These are phyloP conservation scores for Pseudotriccus pelzelni DNA, from an alignment of 2,797 vertebrate genomes.

Conservation along the genomic window DNA sequence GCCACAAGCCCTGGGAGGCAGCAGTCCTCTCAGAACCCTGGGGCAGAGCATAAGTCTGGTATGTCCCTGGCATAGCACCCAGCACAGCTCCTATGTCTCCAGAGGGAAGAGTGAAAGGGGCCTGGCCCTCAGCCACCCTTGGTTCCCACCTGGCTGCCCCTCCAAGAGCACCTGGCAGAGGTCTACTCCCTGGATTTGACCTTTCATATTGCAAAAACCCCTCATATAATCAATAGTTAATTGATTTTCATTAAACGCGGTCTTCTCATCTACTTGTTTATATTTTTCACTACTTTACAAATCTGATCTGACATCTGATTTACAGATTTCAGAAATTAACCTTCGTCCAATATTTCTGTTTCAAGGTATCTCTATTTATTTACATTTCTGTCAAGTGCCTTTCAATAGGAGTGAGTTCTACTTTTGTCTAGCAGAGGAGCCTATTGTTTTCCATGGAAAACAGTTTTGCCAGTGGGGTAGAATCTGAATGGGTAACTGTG, in stretches of 20 bases:
- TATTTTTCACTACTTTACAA: conserved; percentile 22
- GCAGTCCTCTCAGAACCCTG: neutral
- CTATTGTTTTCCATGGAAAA: conserved; percentile 14
- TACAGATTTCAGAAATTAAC: conserved; percentile 60
- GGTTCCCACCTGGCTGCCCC: neutral
- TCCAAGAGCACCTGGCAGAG: neutral
- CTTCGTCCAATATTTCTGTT: conserved; percentile 59
- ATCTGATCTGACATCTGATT: conserved; percentile 53
- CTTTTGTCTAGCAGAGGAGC: conserved; percentile 21
- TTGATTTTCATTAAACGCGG: conserved; percentile 60
- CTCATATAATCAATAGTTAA: neutral
- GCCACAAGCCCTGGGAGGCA: neutral
- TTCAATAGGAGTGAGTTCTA: conserved; percentile 19
- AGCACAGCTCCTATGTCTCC: rapidly evolving
- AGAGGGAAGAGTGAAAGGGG: neutral
- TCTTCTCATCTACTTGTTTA: conserved; percentile 60
- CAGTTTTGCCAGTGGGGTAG: neutral
- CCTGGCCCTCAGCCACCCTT: neutral
- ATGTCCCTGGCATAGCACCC: neutral
- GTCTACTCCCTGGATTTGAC: neutral
- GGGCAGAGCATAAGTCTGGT: neutral
- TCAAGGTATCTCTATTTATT: conserved; percentile 57
- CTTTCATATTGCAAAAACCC: neutral
- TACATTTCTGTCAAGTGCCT: conserved; percentile 43
- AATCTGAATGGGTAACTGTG: neutral